Percentiles rank a stretch among this genome's conserved stretches.
These are phyloP conservation scores for Troides helena DNA, from an alignment of 2,888 invertebrate genomes.

Conservation along the genomic window DNA sequence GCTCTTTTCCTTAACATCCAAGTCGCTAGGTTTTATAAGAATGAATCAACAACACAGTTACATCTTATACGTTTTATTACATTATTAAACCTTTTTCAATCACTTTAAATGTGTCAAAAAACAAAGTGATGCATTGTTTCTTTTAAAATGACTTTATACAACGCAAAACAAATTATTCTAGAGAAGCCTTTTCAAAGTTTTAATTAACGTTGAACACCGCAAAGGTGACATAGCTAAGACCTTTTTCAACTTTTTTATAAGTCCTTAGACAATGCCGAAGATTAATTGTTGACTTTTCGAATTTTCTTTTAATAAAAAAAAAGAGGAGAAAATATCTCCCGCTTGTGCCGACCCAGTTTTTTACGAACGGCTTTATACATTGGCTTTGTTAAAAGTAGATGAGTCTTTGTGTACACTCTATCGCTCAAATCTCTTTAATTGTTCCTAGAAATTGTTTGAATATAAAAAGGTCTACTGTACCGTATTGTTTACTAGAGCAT, in stretches of 20 bases:
- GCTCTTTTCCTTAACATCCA: neutral
- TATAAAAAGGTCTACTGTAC: no score
- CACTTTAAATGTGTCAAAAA: neutral
- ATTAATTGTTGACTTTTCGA: constrained; percentile 3
- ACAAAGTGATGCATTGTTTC: constrained; percentile 1
- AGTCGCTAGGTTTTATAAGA: neutral
- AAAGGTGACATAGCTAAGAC: constrained; percentile 17
- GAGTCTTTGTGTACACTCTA: neutral
- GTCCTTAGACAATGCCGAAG: constrained; percentile 5
- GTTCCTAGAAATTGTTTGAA: neutral
- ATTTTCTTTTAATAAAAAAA: neutral
- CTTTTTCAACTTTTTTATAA: constrained; percentile 8
- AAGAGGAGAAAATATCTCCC: neutral
- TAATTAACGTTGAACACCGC: constrained; percentile 18
- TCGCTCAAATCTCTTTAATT: neutral
- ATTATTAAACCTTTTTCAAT: neutral
- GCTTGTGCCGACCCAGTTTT: neutral
- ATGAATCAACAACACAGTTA: neutral
- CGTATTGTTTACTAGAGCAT: no score
- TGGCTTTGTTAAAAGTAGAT: neutral
- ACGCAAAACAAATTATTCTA: neutral
- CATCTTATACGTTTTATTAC: neutral
- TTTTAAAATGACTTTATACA: neutral
- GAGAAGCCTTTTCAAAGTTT: constrained; percentile 11
- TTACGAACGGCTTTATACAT: neutral